These are phyloP conservation scores for Vicugna pacos DNA, from an alignment of 2,113 vertebrate species.

Conservation along the genomic window DNA sequence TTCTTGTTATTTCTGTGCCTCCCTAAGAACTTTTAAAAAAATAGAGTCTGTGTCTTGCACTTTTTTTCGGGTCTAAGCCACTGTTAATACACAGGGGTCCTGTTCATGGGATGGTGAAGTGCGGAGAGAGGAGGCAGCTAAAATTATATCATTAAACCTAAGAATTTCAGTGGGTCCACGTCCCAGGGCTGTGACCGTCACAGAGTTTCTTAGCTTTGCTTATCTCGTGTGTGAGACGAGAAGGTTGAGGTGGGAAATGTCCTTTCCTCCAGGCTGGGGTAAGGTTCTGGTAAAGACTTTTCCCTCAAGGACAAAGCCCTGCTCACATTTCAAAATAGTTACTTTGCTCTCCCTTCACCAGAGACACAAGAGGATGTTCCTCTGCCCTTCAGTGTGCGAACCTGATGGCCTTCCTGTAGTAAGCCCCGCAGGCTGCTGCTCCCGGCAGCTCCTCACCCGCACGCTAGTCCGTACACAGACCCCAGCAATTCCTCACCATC, in stretches of 20 bases:
- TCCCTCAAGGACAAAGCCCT: not conserved
- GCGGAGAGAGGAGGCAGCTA: not conserved
- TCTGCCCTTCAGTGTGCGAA: not conserved
- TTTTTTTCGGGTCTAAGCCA: not conserved
- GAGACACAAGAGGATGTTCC: not conserved
- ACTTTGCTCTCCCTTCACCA: not conserved
- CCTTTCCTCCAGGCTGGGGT: too few relatives aligned
- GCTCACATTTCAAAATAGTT: not conserved
- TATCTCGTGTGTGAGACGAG: not conserved
- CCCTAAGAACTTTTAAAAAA: not conserved
- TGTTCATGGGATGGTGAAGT: not conserved
- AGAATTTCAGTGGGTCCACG: too few relatives aligned
- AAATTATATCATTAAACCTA: too few relatives aligned
- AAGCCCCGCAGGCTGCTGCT: rapidly evolving
- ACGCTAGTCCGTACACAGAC: not conserved
- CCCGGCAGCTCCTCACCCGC: not conserved
- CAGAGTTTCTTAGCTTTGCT: not conserved
- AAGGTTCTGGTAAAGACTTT: not conserved
- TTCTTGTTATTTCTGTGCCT: not conserved
- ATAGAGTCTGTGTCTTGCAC: not conserved
- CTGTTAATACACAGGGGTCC: not conserved
- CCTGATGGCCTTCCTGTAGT: not conserved
- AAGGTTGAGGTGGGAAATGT: too few relatives aligned
- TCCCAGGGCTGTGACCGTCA: not conserved
- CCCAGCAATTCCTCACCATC: not conserved